phyloP scores from a whole-genome alignment of 2,113 vertebrate genomes.

The Perca schrenkii region DNA sequence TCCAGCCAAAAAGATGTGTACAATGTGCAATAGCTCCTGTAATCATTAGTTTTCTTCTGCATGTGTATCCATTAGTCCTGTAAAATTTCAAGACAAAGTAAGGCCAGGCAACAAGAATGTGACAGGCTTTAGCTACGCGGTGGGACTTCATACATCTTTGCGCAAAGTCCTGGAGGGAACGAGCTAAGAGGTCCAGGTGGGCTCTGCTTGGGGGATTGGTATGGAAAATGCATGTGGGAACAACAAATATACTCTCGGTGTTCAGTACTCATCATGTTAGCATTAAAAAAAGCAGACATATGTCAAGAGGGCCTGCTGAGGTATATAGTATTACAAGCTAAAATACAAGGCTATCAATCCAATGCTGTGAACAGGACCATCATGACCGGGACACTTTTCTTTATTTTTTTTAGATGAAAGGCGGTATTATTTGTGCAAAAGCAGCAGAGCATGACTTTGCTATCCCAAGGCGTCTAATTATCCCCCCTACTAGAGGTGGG shows the following conservation, averaged over 20 bases:
- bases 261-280: neutral
- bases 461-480: slow-evolving; percentile 60
- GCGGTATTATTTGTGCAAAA: slow-evolving; percentile 37
- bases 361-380: neutral
- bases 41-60: neutral
- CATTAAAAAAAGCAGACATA: neutral
- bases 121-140: slow-evolving; percentile 22
- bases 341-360: slow-evolving; percentile 19
- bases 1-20: neutral
- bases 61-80: neutral
- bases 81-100: slow-evolving; percentile 1
- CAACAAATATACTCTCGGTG: neutral
- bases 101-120: slow-evolving; percentile 22
- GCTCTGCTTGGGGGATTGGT: slow-evolving; percentile 13
- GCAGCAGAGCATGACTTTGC: slow-evolving; percentile 42
- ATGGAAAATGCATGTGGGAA: slow-evolving; percentile 10
- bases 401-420: slow-evolving; percentile 18
- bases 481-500: slow-evolving; percentile 34
- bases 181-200: slow-evolving; percentile 22
- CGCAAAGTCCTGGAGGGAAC: slow-evolving; percentile 9
- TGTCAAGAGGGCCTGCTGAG: slow-evolving; percentile 1
- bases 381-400: slow-evolving; percentile 7
- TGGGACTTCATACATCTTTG: slow-evolving; percentile 31
- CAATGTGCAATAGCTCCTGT: neutral
- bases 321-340: slow-evolving; percentile 4